Conservation (phyloP, 2,888 invertebrate species). For the Trichopria drosophilae region DNA sequence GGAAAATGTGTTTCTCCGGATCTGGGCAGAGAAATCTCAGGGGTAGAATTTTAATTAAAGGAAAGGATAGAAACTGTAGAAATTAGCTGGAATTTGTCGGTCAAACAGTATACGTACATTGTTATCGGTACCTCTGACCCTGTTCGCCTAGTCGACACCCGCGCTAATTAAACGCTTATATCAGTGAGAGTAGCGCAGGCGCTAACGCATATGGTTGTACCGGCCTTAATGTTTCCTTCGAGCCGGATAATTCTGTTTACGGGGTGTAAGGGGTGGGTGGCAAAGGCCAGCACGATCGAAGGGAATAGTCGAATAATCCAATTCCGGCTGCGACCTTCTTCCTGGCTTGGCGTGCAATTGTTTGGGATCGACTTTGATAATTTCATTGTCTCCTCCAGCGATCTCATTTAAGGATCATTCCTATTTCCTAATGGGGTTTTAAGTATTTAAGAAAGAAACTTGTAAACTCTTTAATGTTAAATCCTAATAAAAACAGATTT, state of each 20-base stretch:
- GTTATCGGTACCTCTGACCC: conserved; percentile 6
- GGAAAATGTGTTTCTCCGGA: no score
- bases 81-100: conserved; percentile 53
- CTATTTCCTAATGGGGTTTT: no score
- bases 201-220: conserved; percentile 34
- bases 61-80: conserved; percentile 48
- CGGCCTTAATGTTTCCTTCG: conserved; percentile 35
- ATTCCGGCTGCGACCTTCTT: not conserved
- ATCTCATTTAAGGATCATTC: no score
- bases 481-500: no score
- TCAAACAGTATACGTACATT: conserved; percentile 39
- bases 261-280: no score
- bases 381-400: no score
- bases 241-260: conserved; percentile 38
- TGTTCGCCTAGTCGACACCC: conserved; percentile 33
- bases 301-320: no score
- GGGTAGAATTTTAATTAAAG: conserved; percentile 53
- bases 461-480: no score
- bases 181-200: conserved; percentile 46
- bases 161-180: conserved; percentile 52
- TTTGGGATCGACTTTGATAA: no score
- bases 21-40: conserved; percentile 45
- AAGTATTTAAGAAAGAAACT: no score
- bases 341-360: not conserved
- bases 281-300: no score